phyloP scores from a whole-genome alignment of 2,797 vertebrate genomes.

The Lagorchestes hirsutus region DNA sequence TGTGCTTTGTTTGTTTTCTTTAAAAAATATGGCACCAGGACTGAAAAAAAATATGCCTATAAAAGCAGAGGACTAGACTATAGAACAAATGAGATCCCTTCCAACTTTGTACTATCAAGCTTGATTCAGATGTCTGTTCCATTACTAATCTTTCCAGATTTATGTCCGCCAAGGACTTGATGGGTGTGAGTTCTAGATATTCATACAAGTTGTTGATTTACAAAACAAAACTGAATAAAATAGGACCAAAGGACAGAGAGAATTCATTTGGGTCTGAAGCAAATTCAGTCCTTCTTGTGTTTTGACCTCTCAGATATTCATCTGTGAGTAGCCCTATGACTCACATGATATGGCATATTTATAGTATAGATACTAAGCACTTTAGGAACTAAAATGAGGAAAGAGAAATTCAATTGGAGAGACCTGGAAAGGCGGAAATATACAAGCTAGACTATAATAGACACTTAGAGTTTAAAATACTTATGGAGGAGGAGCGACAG shows the following conservation, averaged over 20 bases:
- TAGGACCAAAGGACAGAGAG: background rate
- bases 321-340: background rate
- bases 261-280: background rate
- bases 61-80: too few species aligned
- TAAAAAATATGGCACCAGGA: background rate
- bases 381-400: background rate
- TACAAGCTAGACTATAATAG: background rate
- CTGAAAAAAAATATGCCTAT: background rate
- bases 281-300: background rate
- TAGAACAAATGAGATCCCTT: background rate
- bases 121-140: background rate
- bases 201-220: background rate
- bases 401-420: background rate
- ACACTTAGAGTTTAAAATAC: background rate
- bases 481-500: background rate
- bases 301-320: background rate
- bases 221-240: background rate
- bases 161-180: background rate
- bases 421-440: background rate
- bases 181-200: background rate
- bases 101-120: background rate
- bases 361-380: background rate
- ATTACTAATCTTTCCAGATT: background rate
- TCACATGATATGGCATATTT: background rate
- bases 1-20: background rate